phyloP scores from a whole-genome alignment of 2,888 invertebrate genomes.

The Phytoseiulus persimilis region DNA sequence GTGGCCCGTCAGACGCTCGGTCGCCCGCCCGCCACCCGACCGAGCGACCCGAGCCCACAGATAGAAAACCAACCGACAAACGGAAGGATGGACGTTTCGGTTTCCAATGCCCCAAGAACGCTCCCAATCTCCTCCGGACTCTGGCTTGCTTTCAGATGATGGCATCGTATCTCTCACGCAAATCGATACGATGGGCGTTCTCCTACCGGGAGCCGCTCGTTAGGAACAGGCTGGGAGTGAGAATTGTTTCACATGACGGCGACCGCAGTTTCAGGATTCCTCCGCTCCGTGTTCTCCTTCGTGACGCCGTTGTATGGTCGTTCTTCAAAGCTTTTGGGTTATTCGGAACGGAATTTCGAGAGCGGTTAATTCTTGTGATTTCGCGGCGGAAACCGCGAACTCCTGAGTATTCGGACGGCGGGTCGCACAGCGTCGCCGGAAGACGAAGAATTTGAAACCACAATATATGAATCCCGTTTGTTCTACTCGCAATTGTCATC shows the following conservation, averaged over 20 bases:
- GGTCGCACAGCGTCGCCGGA: too few relatives aligned
- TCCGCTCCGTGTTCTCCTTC: neutral
- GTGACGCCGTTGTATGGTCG: neutral
- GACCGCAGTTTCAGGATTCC: neutral
- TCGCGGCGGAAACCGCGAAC: too few relatives aligned
- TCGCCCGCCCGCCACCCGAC: too few relatives aligned
- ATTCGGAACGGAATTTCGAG: too few relatives aligned
- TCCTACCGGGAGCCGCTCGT: neutral
- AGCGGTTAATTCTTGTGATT: too few relatives aligned
- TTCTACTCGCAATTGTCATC: too few relatives aligned
- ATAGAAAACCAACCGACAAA: neutral
- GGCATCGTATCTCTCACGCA: neutral
- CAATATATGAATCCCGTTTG: too few relatives aligned
- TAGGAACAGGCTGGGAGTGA: neutral
- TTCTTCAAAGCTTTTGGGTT: too few relatives aligned
- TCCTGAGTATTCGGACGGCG: too few relatives aligned
- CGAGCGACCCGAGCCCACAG: neutral
- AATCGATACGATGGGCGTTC: neutral
- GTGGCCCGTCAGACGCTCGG: too few relatives aligned
- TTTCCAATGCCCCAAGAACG: slow-evolving; percentile 5
- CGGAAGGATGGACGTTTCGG: neutral
- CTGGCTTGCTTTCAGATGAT: neutral
- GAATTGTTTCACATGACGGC: neutral
- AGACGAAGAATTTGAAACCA: too few relatives aligned
- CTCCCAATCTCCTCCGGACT: neutral